Evolutionary conservation across 2,797 vertebrate genomes (phyloP).

Genomic region (Otus scops): DNA sequence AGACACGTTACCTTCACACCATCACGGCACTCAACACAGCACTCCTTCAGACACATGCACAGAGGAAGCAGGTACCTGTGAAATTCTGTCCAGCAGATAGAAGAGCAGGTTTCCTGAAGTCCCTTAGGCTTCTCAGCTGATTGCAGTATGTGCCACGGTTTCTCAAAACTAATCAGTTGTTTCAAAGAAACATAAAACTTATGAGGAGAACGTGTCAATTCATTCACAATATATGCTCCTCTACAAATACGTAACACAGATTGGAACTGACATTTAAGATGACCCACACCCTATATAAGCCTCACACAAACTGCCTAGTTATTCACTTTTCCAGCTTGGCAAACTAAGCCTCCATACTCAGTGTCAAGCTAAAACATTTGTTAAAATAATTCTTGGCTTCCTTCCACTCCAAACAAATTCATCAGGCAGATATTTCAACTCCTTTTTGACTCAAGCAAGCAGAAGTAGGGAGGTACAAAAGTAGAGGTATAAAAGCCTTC

Average conservation of each 20-base stretch:
- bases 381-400: constrained; percentile 73
- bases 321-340: constrained; percentile 41
- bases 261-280: constrained; percentile 34
- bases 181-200: background rate
- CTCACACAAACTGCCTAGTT: constrained; percentile 36
- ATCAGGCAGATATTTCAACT: constrained; percentile 56
- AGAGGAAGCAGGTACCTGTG: background rate
- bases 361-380: constrained; percentile 56
- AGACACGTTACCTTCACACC: background rate
- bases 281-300: constrained; percentile 12
- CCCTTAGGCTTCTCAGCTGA: background rate
- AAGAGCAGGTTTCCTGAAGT: background rate
- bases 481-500: background rate
- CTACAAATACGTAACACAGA: background rate
- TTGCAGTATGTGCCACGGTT: background rate
- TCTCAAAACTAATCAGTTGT: background rate
- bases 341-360: constrained; percentile 14
- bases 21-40: fast-evolving
- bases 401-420: constrained; percentile 67
- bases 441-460: background rate
- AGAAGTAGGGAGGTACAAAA: background rate
- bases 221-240: background rate
- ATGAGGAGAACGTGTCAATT: background rate
- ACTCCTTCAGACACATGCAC: fast-evolving
- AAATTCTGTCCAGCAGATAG: background rate